These are phyloP conservation scores for Drosophila insularis DNA, from an alignment of 1,140 invertebrate genomes.

Conservation along the genomic window DNA sequence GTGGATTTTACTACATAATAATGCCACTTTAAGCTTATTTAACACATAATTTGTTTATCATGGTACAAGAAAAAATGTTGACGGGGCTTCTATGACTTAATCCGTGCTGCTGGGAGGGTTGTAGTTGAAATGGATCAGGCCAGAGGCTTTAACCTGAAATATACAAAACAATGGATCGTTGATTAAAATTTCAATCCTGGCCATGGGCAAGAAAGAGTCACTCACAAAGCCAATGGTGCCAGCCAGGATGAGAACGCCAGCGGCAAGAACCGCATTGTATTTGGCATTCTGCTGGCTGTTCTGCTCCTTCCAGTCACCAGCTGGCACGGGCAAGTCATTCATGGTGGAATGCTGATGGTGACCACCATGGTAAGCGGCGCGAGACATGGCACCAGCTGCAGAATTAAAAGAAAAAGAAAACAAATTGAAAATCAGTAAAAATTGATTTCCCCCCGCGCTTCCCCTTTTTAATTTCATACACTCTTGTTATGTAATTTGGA, in stretches of 20 bases:
- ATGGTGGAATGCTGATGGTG: conserved; percentile 83
- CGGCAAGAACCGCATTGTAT: conserved; percentile 87
- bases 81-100: conserved; percentile 65
- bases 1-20: conserved; percentile 67
- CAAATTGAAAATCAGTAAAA: neutral
- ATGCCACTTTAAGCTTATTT: conserved; percentile 76
- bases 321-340: conserved; percentile 89
- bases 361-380: conserved; percentile 74
- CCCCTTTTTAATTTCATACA: too few relatives aligned
- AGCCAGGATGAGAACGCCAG: conserved; percentile 85
- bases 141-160: conserved; percentile 84
- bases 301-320: conserved; percentile 88
- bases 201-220: conserved; percentile 29
- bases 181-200: neutral
- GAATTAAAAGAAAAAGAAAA: neutral
- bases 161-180: neutral
- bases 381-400: conserved; percentile 71
- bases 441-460: conserved; percentile 2
- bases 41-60: conserved; percentile 64
- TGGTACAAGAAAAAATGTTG: conserved; percentile 39
- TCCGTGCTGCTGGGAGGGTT: conserved; percentile 84
- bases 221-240: conserved; percentile 86
- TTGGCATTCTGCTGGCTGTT: conserved; percentile 86
- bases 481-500: conserved; percentile 74
- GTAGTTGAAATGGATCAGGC: conserved; percentile 85